Base-by-base conservation (phyloP, 2,797 vertebrate genomes). In the Thalassophryne amazonica region DNA sequence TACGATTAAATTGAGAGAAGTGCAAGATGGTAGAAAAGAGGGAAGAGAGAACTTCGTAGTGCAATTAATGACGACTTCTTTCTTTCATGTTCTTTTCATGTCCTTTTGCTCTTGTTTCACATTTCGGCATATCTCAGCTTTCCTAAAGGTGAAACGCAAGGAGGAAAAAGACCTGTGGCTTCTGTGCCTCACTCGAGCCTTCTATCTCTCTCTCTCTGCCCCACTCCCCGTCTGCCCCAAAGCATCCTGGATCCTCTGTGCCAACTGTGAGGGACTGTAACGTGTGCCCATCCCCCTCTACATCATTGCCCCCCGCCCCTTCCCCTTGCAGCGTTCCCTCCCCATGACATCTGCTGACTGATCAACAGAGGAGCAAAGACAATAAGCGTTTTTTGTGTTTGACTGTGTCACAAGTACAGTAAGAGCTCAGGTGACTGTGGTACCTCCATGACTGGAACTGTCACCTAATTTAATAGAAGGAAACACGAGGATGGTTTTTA, bases 261-360 rank as follows among this genome's bases (percentile, higher is more conserved):
- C 87, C 91, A 92, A 91, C 88, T 91, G 90, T 85, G 84, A 77
- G 73, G 58, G 77, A 86, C 87, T 84, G 88, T 92, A 91, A 73
- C 79, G 65, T 57, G 59, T 39, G 42, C 64, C 64, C 73, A 78
- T 19, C 76, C 72, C 70, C 28, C 52, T 47, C 53, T 66, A 30
- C 48, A 4, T 9, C 60, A 24, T 30, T 29, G 40, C 40, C 32
- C 24, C 16, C 31, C 49, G 33, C 18, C 56, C 15, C 17, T 3
- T 21, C 33, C 23, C 32, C 14, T 9, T 7, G 29, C 7, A 18
- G 9, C 17, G 19, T 16, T 28, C 32, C 38, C 45, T 25, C 25
- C 27, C 22, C 21, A 37, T 40, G 39, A 60, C 52, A 67, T 66
- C 51, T 73, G 60, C 66, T 63, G 64, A 65, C 72, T 72, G 80